Conservation (phyloP, 2,113 vertebrate genomes). For the Xiphorhynchus elegans region DNA sequence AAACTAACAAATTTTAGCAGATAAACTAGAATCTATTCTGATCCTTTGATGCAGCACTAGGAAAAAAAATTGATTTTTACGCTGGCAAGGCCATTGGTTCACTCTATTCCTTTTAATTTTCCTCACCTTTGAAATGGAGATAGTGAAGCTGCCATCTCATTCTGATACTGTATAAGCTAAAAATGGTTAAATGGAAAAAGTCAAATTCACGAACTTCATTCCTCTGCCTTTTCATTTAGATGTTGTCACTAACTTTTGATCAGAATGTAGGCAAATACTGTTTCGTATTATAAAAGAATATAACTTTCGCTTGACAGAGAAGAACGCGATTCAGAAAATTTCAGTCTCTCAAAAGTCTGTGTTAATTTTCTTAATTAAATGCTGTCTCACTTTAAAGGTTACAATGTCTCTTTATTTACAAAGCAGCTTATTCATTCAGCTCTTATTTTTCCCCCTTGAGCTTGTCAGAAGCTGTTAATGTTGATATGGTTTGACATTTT, state of each 20-base stretch:
- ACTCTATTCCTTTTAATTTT: background rate
- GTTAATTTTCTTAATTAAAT: conserved; percentile 65
- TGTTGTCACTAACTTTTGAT: background rate
- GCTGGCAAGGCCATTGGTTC: background rate
- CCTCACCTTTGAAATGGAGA: background rate
- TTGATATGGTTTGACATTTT: conserved; percentile 62
- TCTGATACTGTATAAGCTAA: background rate
- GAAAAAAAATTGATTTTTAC: background rate
- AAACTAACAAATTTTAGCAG: background rate
- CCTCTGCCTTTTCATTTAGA: background rate
- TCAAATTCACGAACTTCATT: background rate
- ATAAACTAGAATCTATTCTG: background rate
- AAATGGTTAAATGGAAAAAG: background rate
- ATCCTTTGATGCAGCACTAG: background rate
- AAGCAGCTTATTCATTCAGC: conserved; percentile 50
- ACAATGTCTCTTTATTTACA: conserved; percentile 56
- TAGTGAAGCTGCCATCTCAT: background rate
- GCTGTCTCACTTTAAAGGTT: conserved; percentile 35
- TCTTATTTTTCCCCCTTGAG: background rate
- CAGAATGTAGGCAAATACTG: background rate
- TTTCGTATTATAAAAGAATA: background rate
- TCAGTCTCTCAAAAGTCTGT: background rate
- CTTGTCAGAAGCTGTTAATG: conserved; percentile 63
- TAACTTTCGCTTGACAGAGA: background rate
- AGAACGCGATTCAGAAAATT: background rate